Percentiles rank a stretch among this genome's conserved stretches.
Conservation (phyloP, 2,113 vertebrate species). For the Pseudopodoces humilis region DNA sequence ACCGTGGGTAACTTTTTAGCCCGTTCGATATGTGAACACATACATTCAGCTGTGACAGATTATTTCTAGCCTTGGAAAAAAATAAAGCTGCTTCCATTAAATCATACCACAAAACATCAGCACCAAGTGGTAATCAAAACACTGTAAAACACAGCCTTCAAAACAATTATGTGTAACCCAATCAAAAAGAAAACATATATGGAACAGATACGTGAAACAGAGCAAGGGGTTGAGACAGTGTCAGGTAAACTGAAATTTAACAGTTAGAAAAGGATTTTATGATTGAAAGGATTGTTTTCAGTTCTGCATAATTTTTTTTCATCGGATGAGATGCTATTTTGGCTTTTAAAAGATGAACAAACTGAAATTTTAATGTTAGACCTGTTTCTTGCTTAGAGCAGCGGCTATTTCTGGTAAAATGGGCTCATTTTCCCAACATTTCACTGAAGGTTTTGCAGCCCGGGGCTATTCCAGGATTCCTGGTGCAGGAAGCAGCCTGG, state of each 20-base stretch:
- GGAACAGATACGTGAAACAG: not conserved
- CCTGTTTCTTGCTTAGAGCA: not conserved
- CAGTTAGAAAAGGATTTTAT: not conserved
- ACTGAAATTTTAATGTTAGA: slow-evolving; percentile 16
- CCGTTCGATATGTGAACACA: slow-evolving; percentile 14
- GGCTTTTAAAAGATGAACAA: not conserved
- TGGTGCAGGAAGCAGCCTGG: not conserved
- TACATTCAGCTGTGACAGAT: not conserved
- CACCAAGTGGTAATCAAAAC: slow-evolving; percentile 18
- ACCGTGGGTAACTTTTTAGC: slow-evolving; percentile 45
- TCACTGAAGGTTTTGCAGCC: not conserved
- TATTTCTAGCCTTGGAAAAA: not conserved
- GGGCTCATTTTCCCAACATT: not conserved
- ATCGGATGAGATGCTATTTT: not conserved
- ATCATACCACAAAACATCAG: not conserved
- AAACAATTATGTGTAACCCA: not conserved
- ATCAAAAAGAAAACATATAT: not conserved
- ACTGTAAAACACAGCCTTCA: slow-evolving; percentile 19
- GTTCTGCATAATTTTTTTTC: not conserved
- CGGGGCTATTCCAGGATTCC: not conserved
- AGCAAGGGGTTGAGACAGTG: not conserved
- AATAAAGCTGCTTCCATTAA: slow-evolving; percentile 4
- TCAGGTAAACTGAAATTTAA: not conserved
- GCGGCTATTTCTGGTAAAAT: not conserved
- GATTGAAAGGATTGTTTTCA: not conserved